Evolutionary conservation across 2,888 invertebrate genomes (phyloP), one percentile per base, ranked within the genome.

Genomic region (Tanaodytes sp.): DNA sequence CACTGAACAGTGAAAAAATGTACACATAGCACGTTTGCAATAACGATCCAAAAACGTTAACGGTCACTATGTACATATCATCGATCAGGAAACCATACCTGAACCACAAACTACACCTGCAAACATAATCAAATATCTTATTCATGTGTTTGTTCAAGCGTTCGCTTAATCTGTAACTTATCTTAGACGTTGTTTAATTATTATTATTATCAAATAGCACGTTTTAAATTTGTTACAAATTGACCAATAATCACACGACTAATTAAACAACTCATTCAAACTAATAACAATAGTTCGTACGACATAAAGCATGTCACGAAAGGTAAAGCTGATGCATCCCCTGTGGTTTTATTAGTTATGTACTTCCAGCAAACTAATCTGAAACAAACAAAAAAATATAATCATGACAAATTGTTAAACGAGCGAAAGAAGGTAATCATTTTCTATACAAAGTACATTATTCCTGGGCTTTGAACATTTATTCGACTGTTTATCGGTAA

Each of bases 321-420:
- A 12, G 94, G 92, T 71, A 94, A 87, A 0, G 91, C 89, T 0
- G 94, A 92, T 2, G 91, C 87, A 79, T 94, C 93, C 1, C 91
- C 92, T 0, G 93, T 93, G 36, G 91, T 91, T 79, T 90, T 90
- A 82, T 92, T 92, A 72, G 85, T 86, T 43, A 92, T 88, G 84
- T 92, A 92, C 84, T 92, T 91, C 75, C 88, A 90, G 82, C 94
- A 94, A 31, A 94, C 91, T 62, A 93, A 84, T 39, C 94, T 94
- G 42, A 55, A 45, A 62, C 36, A 40, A 27, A 39, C 18, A 20
- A 2, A 11, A 11, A n/a, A n/a, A n/a, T n/a, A n/a, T n/a, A n/a
- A n/a, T n/a, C n/a, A n/a, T n/a, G n/a, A n/a, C n/a, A n/a, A 31
- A 8, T 31, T 23, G 8, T 23, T 23, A 23, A 23, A 8, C 23